Conservation (phyloP, 2,113 vertebrate species). For the Hypocryptadius cinnamomeus region DNA sequence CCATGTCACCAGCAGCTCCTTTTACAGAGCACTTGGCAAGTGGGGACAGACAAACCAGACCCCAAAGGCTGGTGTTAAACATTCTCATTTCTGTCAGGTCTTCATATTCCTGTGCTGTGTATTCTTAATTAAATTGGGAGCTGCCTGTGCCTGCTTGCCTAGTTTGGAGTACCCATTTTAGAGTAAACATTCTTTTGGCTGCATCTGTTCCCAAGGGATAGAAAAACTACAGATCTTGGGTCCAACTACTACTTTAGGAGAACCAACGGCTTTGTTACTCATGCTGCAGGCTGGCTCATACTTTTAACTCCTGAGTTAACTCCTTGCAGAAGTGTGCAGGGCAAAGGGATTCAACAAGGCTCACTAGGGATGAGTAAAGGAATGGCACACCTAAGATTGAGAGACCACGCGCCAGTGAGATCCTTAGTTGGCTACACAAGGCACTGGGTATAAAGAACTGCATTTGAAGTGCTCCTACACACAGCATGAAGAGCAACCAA, state of each 20-base stretch:
- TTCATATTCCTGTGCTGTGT: not conserved
- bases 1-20: not conserved
- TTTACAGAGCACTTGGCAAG: not conserved
- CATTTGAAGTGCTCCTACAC: not conserved
- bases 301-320: not conserved
- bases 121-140: not conserved
- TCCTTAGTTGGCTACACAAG: fast-evolving
- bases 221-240: not conserved
- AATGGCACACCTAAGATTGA: not conserved
- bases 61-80: not conserved
- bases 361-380: not conserved
- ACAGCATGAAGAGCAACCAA: not conserved
- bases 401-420: not conserved
- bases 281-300: not conserved
- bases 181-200: not conserved
- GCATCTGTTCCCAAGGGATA: not conserved
- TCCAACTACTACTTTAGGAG: not conserved
- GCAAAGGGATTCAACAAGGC: not conserved
- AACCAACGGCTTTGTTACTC: not conserved
- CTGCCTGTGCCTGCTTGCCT: not conserved
- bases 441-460: not conserved
- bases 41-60: not conserved
- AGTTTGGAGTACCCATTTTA: not conserved
- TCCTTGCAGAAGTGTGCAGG: not conserved
- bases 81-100: not conserved